phyloP scores from a whole-genome alignment of 2,888 invertebrate species.

The Agonopterix heracliana region DNA sequence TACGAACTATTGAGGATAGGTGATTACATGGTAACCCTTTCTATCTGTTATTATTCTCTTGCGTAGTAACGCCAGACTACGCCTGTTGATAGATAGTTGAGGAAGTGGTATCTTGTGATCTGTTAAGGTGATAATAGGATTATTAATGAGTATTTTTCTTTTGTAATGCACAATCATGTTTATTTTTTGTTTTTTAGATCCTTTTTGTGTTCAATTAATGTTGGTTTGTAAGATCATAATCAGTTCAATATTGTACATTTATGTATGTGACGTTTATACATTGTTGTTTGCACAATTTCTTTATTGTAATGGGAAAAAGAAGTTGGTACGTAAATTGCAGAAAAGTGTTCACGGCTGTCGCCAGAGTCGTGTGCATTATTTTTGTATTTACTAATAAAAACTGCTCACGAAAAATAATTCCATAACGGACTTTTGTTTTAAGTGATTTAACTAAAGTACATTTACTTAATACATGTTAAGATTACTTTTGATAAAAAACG shows the following conservation, averaged over 20 bases:
- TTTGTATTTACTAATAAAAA: slow-evolving; percentile 27
- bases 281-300: slow-evolving; percentile 54
- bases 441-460: slow-evolving; percentile 62
- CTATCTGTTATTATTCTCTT: slow-evolving; percentile 21
- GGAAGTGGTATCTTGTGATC: slow-evolving; percentile 33
- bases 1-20: slow-evolving; percentile 47
- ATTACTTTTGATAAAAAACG: slow-evolving; percentile 66
- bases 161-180: slow-evolving; percentile 68
- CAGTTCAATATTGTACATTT: slow-evolving; percentile 39
- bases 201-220: slow-evolving; percentile 47
- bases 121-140: slow-evolving; percentile 66
- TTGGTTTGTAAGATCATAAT: slow-evolving; percentile 36
- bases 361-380: slow-evolving; percentile 45
- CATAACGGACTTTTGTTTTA: slow-evolving; percentile 50
- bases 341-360: slow-evolving; percentile 38
- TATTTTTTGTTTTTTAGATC: slow-evolving; percentile 31
- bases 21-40: slow-evolving; percentile 36
- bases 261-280: slow-evolving; percentile 52
- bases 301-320: slow-evolving; percentile 37
- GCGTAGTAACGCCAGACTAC: slow-evolving; percentile 58
- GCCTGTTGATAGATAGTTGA: slow-evolving; percentile 24
- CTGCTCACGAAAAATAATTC: slow-evolving; percentile 43
- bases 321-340: slow-evolving; percentile 22
- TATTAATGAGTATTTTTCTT: slow-evolving; percentile 51
- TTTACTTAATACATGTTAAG: slow-evolving; percentile 60